These are phyloP conservation scores for Drosophila trapezifrons DNA, from an alignment of 1,140 invertebrate species.

Conservation along the genomic window DNA sequence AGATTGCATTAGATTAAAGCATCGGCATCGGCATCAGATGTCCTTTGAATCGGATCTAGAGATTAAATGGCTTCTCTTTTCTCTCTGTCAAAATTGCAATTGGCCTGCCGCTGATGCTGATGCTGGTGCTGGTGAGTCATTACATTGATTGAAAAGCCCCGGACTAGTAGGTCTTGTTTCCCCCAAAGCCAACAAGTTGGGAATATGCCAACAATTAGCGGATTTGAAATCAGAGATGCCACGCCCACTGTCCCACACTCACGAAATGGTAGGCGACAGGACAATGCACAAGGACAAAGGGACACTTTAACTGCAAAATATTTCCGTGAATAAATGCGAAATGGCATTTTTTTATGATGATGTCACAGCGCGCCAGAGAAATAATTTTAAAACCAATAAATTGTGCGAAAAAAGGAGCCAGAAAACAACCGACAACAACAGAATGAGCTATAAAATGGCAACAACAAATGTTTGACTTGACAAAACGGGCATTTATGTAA, in stretches of 20 bases:
- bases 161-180: conserved; percentile 7
- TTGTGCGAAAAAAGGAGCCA: conserved; percentile 30
- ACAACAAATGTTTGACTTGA: conserved; percentile 57
- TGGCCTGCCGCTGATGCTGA: conserved; percentile 1
- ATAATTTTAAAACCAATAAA: conserved; percentile 72
- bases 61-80: conserved; percentile 21
- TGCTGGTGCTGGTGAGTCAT: conserved; percentile 6
- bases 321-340: conserved; percentile 38
- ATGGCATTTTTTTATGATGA: conserved; percentile 53
- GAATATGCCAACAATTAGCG: conserved; percentile 39
- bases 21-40: conserved; percentile 17
- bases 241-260: not conserved
- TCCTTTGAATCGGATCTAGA: conserved; percentile 8
- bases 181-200: conserved; percentile 11
- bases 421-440: conserved; percentile 35
- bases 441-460: conserved; percentile 49
- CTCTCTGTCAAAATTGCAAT: conserved; percentile 26
- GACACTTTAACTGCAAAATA: conserved; percentile 14
- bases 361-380: conserved; percentile 56
- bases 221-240: conserved; percentile 8
- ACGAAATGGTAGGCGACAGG: conserved; percentile 1
- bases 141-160: conserved; percentile 28
- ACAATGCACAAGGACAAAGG: conserved; percentile 35
- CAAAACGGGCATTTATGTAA: conserved; percentile 64
- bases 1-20: conserved; percentile 51